Conservation (phyloP, 2,888 invertebrate genomes). For the Dasypolia templi region DNA sequence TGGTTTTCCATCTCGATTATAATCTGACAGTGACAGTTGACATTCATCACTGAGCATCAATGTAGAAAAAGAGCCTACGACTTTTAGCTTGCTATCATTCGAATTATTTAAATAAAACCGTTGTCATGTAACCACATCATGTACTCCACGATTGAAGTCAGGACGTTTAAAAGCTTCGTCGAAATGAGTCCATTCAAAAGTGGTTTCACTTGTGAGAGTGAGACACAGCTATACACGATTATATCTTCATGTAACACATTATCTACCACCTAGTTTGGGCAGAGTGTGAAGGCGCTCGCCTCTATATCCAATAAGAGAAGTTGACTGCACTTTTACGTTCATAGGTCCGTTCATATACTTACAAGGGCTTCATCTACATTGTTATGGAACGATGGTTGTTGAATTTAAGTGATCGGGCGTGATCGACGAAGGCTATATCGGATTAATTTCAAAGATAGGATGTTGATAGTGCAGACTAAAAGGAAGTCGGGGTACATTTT, state of each 20-base stretch:
- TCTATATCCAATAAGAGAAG: constrained; percentile 38
- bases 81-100: too few species aligned
- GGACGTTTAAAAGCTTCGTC: neutral
- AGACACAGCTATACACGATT: constrained; percentile 1
- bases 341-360: constrained; percentile 34
- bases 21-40: neutral
- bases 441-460: neutral
- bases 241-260: constrained; percentile 17
- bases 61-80: too few species aligned
- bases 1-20: too few species aligned
- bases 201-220: constrained; percentile 21
- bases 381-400: constrained; percentile 9
- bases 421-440: neutral
- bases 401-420: neutral
- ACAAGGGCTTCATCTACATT: constrained; percentile 32
- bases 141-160: neutral
- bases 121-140: neutral
- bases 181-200: constrained; percentile 38
- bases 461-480: neutral
- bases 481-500: neutral
- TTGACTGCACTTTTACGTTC: constrained; percentile 47
- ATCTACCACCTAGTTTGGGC: constrained; percentile 28
- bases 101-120: neutral
- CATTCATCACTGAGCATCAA: neutral
- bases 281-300: neutral